Conservation (phyloP, 2,888 invertebrate species). For the Heliconius sara region DNA sequence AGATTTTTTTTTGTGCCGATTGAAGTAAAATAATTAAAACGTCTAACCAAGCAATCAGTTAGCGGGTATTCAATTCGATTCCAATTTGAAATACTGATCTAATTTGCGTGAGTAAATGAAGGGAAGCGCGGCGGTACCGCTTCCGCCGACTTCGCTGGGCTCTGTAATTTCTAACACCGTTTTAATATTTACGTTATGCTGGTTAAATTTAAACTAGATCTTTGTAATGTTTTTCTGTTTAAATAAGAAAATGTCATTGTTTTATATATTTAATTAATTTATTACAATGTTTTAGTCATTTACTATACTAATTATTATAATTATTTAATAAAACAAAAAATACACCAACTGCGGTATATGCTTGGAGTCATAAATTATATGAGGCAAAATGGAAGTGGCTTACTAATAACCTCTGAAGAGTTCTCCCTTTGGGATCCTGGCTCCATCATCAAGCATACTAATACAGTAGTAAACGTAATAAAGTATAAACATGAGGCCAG, state of each 20-base stretch:
- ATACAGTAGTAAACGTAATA: no score
- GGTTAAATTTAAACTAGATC: background rate
- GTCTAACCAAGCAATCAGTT: constrained; percentile 38
- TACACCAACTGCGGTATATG: no score
- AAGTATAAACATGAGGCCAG: no score
- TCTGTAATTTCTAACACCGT: constrained; percentile 35
- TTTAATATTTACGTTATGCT: background rate
- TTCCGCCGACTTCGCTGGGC: constrained; percentile 66
- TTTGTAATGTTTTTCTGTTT: background rate
- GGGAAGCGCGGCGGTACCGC: constrained; percentile 64
- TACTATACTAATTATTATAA: no score
- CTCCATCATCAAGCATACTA: no score
- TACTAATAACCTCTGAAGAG: no score
- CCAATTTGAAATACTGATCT: constrained; percentile 61
- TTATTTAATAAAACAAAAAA: no score
- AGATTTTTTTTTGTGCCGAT: background rate
- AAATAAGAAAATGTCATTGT: background rate
- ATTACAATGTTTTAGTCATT: no score
- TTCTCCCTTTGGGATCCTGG: no score
- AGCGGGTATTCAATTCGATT: constrained; percentile 53
- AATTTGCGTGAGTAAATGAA: constrained; percentile 66
- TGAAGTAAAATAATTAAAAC: background rate
- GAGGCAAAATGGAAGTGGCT: no score
- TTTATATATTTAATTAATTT: no score
- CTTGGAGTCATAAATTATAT: no score